These are phyloP conservation scores for Adelognathus sp. DNA, from an alignment of 2,888 invertebrate genomes.

Conservation along the genomic window DNA sequence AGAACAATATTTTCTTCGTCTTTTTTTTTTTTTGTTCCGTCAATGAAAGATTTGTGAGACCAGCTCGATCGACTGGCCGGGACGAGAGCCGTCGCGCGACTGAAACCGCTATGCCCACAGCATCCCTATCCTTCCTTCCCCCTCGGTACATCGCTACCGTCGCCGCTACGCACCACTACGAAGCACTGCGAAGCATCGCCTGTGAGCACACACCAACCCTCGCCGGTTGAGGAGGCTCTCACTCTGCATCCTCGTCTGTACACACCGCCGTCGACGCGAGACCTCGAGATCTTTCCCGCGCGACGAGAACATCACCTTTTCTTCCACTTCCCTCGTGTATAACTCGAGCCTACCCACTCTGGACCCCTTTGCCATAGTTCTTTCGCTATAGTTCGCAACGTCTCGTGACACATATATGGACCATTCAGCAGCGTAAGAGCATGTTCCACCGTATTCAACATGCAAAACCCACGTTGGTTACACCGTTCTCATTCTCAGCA, in stretches of 20 bases:
- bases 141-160: slow-evolving; percentile 50
- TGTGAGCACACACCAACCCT: no score
- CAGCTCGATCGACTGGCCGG: slow-evolving; percentile 74
- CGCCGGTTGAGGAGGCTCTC: slow-evolving; percentile 43
- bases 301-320: slow-evolving; percentile 21
- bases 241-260: not conserved
- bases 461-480: no score
- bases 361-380: slow-evolving; percentile 45
- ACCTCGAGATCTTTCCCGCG: slow-evolving; percentile 37
- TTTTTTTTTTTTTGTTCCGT: not conserved
- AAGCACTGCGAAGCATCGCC: no score
- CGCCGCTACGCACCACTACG: slow-evolving; percentile 40
- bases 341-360: slow-evolving; percentile 58
- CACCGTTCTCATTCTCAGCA: no score
- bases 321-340: slow-evolving; percentile 28
- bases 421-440: no score
- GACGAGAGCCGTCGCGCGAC: slow-evolving; percentile 78
- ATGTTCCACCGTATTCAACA: no score
- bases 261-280: slow-evolving; percentile 43
- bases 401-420: slow-evolving; percentile 3
- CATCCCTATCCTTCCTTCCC: slow-evolving; percentile 69
- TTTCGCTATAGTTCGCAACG: slow-evolving; percentile 9
- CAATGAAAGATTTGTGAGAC: slow-evolving; percentile 3
- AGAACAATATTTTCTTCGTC: not conserved
- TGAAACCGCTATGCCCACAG: slow-evolving; percentile 71